Base-by-base conservation (phyloP, 2,797 vertebrate genomes). In the Muscicapa comitata region DNA sequence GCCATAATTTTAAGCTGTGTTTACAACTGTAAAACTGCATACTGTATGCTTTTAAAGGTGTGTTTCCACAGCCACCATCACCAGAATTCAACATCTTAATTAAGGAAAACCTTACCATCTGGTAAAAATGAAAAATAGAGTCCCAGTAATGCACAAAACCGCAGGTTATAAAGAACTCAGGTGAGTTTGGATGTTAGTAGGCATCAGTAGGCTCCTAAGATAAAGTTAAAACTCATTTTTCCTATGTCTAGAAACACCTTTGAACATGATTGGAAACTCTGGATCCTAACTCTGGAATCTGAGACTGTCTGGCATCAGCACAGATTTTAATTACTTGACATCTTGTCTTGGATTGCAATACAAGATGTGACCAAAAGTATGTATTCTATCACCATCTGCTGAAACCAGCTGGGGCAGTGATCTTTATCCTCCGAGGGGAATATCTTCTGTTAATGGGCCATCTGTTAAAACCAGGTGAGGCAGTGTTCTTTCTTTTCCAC, bases 291-390 rank as follows among this genome's bases (percentile, higher is more conserved):
- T 92, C 37, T 83, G 81, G 85, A 94, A 83, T 75, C 82, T 83
- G 78, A 96, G 43, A 42, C 43, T 75, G 13, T 55, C 66, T 96
- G 92, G 86, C 84, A 80, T 83, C 40, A 68, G 47, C 29, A 74
- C 58, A 68, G 17, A 91, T 38, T 92, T 86, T 81, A 75, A 83
- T 91, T 66, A 75, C 55, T 93, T 91, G 62, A 96, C 66, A 86
- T 53, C 28, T 53, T 53, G 17, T 53, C 28, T 53, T 5, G 18
- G 50, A 18, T 31, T 19, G 17, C 28, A 31, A 31, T 53, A 53
- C 50, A 29, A 29, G 17, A 51, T 51, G 50, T 19, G 50, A 53
- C 50, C 7, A 19, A 53, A 53, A 19, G 11, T 19, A 53, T 53
- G 29, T 19, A 31, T 53, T 53, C 28, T 53, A 31, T 53, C 28